These are phyloP conservation scores for Margaritifera margaritifera DNA, from an alignment of 2,888 invertebrate genomes.

Conservation along the genomic window DNA sequence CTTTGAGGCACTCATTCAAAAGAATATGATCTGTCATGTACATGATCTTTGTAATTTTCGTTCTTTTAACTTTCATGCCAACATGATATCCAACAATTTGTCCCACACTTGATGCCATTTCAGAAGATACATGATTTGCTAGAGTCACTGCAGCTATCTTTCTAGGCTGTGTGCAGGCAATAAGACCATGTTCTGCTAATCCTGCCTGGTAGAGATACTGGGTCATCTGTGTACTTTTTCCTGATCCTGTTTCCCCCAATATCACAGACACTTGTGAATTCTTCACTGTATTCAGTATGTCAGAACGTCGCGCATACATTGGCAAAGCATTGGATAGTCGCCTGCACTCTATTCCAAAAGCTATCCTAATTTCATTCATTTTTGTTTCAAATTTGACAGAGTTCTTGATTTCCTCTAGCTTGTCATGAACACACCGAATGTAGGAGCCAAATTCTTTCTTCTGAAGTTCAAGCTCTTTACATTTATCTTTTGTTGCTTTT, in stretches of 20 bases:
- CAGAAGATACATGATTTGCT: slow-evolving; percentile 63
- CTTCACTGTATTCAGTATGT: slow-evolving; percentile 47
- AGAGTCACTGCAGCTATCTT: slow-evolving; percentile 68
- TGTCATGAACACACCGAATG: slow-evolving; percentile 8
- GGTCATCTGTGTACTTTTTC: slow-evolving; percentile 70
- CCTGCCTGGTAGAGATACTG: slow-evolving; percentile 66
- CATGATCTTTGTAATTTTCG: slow-evolving; percentile 53
- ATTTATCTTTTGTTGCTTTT: slow-evolving; percentile 29
- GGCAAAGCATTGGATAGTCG: slow-evolving; percentile 48
- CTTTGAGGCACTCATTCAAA: slow-evolving; percentile 61
- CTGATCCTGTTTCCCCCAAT: slow-evolving; percentile 70
- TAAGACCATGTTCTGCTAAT: slow-evolving; percentile 38
- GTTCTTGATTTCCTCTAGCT: slow-evolving; percentile 4
- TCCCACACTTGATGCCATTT: slow-evolving; percentile 57
- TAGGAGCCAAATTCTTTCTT: slow-evolving; percentile 31
- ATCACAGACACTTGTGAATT: slow-evolving; percentile 59
- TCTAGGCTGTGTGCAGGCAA: slow-evolving; percentile 70
- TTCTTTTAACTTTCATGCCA: slow-evolving; percentile 38
- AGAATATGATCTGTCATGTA: slow-evolving; percentile 68
- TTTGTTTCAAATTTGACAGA: slow-evolving; percentile 12
- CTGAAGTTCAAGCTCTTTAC: slow-evolving; percentile 41
- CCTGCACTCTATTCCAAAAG: slow-evolving; percentile 45
- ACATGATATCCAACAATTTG: slow-evolving; percentile 59
- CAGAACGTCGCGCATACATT: slow-evolving; percentile 51
- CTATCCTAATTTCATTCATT: slow-evolving; percentile 15